These are phyloP conservation scores for Spongilla lacustris DNA, from an alignment of 37 sponge, comb jelly and placozoan species.

Conservation along the genomic window DNA sequence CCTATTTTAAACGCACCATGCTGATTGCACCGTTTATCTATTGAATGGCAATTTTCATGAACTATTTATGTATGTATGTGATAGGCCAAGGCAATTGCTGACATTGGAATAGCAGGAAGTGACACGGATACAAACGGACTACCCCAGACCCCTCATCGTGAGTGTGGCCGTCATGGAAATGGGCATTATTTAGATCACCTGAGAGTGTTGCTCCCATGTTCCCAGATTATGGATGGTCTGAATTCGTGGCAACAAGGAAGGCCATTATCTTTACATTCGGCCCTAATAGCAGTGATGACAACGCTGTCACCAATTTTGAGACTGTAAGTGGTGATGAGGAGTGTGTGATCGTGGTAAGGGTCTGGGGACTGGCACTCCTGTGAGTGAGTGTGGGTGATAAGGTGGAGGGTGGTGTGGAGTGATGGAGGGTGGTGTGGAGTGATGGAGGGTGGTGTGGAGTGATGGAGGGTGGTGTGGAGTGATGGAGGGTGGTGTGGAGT, in stretches of 20 bases:
- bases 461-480: too few species aligned
- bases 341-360: not conserved
- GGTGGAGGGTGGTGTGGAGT: not conserved
- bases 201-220: not conserved
- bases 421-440: too few species aligned
- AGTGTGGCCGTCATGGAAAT: not conserved
- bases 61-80: not conserved
- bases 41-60: not conserved
- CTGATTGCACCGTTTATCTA: too few species aligned
- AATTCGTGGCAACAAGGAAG: conserved; percentile 11
- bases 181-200: not conserved
- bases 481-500: too few species aligned
- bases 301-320: not conserved
- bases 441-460: too few species aligned
- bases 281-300: not conserved
- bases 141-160: conserved; percentile 43
- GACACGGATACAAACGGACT: conserved; percentile 61
- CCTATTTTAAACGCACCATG: too few species aligned
- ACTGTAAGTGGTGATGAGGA: not conserved
- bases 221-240: conserved; percentile 34
- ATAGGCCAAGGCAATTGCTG: conserved; percentile 83
- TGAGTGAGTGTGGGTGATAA: not conserved
- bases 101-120: conserved; percentile 68
- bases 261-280: conserved; percentile 18
- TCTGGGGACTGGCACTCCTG: not conserved